Conservation (phyloP, 2,113 vertebrate species). For the Sciurus niger region DNA sequence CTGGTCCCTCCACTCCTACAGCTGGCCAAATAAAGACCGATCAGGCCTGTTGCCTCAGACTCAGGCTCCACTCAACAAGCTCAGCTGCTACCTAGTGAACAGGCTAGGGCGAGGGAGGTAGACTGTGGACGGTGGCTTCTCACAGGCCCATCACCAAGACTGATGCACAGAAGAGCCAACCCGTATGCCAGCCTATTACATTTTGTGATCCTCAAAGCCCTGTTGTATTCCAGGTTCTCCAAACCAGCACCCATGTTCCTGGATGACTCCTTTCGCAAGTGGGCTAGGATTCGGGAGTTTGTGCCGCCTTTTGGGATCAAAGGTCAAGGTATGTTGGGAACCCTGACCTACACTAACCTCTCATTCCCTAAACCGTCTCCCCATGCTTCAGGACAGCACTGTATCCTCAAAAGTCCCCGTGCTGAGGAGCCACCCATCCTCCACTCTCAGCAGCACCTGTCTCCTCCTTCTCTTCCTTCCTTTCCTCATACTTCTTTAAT, state of each 20-base stretch:
- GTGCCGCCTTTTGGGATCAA: constrained; percentile 94
- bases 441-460: neutral
- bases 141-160: neutral
- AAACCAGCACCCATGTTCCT: constrained; percentile 93
- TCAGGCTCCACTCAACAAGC: neutral
- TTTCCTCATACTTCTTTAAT: neutral
- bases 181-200: neutral
- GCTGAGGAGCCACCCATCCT: neutral
- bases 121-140: constrained; percentile 7
- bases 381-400: neutral
- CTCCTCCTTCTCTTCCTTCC: neutral
- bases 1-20: constrained; percentile 8
- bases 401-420: neutral
- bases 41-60: neutral
- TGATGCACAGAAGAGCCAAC: neutral
- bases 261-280: constrained; percentile 92
- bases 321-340: constrained; percentile 91
- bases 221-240: constrained; percentile 90
- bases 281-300: constrained; percentile 92
- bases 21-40: constrained; percentile 26
- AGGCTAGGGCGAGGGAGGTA: neutral
- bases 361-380: neutral
- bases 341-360: neutral
- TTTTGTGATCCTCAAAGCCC: constrained; percentile 31
- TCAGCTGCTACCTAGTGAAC: neutral